Evolutionary conservation across 2,113 vertebrate genomes (phyloP).

Genomic region (Gnathonemus echidnorhynchus): DNA sequence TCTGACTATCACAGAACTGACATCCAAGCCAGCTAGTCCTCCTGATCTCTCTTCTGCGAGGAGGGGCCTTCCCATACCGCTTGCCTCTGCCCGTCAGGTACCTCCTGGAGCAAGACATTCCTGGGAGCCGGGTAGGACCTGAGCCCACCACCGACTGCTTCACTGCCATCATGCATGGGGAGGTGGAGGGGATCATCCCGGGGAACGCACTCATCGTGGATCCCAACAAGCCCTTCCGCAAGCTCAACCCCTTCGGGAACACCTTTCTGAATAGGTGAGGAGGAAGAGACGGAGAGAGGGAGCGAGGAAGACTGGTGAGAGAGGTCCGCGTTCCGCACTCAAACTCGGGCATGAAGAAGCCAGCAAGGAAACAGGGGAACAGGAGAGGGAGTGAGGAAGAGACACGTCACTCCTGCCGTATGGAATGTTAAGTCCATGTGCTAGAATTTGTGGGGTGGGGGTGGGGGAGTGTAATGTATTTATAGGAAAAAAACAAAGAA

Average conservation of each 20-base stretch:
- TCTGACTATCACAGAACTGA: neutral
- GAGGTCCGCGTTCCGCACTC: neutral
- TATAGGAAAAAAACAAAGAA: conserved; percentile 52
- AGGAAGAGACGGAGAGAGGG: conserved; percentile 8
- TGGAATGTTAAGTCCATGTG: conserved; percentile 59
- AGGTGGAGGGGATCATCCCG: conserved; percentile 69
- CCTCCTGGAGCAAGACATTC: conserved; percentile 85
- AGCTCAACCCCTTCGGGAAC: conserved; percentile 86
- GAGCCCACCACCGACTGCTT: conserved; percentile 92
- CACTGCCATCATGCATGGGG: conserved; percentile 86
- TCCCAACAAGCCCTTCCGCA: conserved; percentile 86
- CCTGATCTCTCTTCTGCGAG: neutral
- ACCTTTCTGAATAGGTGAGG: conserved; percentile 85
- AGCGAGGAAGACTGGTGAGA: neutral
- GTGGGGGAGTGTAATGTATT: conserved; percentile 48
- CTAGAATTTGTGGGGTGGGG: conserved; percentile 54
- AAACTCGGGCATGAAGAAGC: neutral
- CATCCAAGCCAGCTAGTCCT: neutral
- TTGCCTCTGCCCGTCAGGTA: conserved; percentile 56
- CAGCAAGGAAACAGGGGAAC: neutral
- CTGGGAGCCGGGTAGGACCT: conserved; percentile 79
- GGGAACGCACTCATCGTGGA: conserved; percentile 89
- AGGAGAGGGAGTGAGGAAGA: neutral
- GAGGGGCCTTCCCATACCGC: conserved; percentile 8
- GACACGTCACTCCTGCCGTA: conserved; percentile 9